phyloP scores from a whole-genome alignment of 2,113 vertebrate species.

The Epinephelus moara region DNA sequence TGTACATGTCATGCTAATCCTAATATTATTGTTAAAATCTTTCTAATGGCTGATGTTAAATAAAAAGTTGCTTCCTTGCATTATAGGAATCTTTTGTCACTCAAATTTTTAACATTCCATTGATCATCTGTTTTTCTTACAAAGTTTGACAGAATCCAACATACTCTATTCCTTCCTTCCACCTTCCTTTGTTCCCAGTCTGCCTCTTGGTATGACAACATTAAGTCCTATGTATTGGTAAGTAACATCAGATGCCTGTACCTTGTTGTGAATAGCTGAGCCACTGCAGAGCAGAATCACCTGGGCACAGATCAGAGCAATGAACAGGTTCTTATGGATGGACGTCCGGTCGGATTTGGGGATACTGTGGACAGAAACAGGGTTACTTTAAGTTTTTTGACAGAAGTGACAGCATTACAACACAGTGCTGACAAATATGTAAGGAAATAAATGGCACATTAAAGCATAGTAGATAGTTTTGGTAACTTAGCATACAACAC shows the following conservation, averaged over 20 bases:
- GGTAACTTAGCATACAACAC: neutral
- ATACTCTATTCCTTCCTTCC: neutral
- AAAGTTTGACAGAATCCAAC: neutral
- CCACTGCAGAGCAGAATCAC: constrained; percentile 87
- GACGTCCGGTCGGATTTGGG: constrained; percentile 87
- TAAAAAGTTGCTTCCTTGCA: neutral
- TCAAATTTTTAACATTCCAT: neutral
- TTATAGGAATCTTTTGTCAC: neutral
- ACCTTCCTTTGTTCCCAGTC: neutral
- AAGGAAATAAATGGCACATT: neutral
- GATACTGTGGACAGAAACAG: constrained; percentile 73
- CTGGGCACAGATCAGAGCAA: constrained; percentile 85
- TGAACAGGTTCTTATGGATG: constrained; percentile 87
- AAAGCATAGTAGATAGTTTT: neutral
- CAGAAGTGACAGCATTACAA: neutral
- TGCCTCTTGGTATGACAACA: neutral
- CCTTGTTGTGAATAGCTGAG: constrained; percentile 86
- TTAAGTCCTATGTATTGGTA: neutral
- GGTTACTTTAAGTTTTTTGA: neutral
- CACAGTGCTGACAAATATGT: neutral
- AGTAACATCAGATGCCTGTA: constrained; percentile 31
- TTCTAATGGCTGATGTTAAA: neutral
- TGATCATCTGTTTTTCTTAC: neutral
- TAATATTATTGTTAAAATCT: neutral
- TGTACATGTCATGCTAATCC: neutral